These are phyloP conservation scores for Drosophila busckii DNA, from an alignment of 1,140 invertebrate genomes.

Conservation along the genomic window DNA sequence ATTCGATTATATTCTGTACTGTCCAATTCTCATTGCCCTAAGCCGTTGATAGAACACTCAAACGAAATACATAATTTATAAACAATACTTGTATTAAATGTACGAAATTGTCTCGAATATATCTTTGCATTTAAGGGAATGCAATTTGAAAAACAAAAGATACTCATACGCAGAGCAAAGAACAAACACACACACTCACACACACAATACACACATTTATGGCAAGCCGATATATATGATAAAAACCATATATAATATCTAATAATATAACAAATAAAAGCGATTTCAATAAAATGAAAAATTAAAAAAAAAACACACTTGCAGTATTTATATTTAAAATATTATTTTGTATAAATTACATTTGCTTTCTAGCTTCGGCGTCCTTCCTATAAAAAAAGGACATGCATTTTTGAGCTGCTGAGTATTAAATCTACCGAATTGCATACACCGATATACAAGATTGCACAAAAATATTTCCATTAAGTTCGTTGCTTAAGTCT, in stretches of 20 bases:
- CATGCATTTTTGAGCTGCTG: too few relatives aligned
- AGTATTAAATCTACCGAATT: too few relatives aligned
- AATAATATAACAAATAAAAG: conserved; percentile 76
- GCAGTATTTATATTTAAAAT: conserved; percentile 1
- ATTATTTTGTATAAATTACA: background rate
- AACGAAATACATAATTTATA: conserved; percentile 43
- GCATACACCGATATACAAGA: too few relatives aligned
- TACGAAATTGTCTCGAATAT: conserved; percentile 55
- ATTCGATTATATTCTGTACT: conserved; percentile 26
- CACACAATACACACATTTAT: conserved; percentile 60
- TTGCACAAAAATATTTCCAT: too few relatives aligned
- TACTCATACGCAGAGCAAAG: conserved; percentile 33
- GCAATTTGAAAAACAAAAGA: conserved; percentile 41
- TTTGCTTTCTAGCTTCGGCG: background rate
- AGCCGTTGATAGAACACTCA: conserved; percentile 19
- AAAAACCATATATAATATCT: conserved; percentile 71
- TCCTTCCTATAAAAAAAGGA: too few relatives aligned
- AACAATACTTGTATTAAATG: conserved; percentile 59
- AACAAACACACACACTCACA: conserved; percentile 55
- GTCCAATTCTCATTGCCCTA: conserved; percentile 19
- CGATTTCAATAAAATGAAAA: conserved; percentile 75
- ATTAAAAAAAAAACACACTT: conserved; percentile 32
- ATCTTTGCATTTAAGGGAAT: conserved; percentile 31
- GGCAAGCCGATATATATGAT: conserved; percentile 71
- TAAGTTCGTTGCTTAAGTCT: too few relatives aligned